A percentile compares a stretch with the other conserved stretches of the same genome.
These are phyloP conservation scores for Alces alces DNA, from an alignment of 2,113 vertebrate species.

Conservation along the genomic window DNA sequence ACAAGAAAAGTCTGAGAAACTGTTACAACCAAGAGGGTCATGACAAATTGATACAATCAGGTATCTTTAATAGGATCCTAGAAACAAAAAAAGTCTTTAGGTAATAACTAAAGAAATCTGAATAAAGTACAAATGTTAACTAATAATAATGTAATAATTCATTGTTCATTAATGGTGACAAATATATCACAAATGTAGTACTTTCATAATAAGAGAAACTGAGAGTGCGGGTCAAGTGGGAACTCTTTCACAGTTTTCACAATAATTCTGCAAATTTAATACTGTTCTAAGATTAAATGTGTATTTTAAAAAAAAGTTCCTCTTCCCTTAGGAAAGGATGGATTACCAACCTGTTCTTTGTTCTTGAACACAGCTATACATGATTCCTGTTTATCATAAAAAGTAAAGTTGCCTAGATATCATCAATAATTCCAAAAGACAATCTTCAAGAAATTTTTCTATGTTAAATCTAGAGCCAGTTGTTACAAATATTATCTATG, in stretches of 20 bases:
- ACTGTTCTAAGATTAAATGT: background rate
- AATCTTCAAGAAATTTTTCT: constrained; percentile 16
- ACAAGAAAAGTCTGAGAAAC: background rate
- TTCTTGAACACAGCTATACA: background rate
- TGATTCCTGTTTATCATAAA: background rate
- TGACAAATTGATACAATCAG: background rate
- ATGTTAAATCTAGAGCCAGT: background rate
- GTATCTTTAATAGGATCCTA: background rate
- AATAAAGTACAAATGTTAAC: background rate
- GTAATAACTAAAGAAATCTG: background rate
- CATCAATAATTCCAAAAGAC: constrained; percentile 3
- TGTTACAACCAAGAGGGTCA: background rate
- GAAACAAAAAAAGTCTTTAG: background rate
- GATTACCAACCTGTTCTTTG: background rate
- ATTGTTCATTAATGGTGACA: background rate
- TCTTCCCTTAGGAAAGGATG: background rate
- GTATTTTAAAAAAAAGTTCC: background rate
- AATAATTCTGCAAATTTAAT: background rate
- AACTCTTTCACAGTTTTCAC: background rate
- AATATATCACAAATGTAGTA: background rate
- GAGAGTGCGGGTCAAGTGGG: accelerated
- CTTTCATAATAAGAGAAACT: background rate
- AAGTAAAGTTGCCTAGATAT: background rate
- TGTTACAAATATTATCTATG: constrained; percentile 10
- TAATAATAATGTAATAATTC: background rate